Evolutionary conservation across 2,113 vertebrate species (phyloP).

Genomic region (Malurus alboscapulatus): DNA sequence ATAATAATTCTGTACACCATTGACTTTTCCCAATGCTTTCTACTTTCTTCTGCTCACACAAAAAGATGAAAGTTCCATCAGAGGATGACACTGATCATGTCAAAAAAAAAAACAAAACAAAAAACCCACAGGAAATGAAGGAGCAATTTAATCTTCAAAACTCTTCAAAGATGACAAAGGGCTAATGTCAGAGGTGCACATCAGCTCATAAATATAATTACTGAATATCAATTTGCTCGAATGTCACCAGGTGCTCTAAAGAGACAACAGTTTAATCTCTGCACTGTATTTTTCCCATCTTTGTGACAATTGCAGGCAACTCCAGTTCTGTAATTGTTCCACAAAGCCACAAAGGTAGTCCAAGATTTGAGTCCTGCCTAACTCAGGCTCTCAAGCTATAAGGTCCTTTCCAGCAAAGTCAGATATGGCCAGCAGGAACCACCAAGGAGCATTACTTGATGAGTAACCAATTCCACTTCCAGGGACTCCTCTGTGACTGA

Average conservation of each 20-base stretch:
- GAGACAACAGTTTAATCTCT: not conserved
- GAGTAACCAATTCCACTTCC: not conserved
- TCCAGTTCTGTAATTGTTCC: not conserved
- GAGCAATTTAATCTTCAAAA: not conserved
- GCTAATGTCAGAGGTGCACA: not conserved
- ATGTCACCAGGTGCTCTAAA: not conserved
- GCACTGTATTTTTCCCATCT: not conserved
- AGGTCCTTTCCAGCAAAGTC: not conserved
- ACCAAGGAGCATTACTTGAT: not conserved
- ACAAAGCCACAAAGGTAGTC: not conserved
- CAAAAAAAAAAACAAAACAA: not conserved
- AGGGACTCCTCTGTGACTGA: not conserved
- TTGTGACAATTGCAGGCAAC: not conserved
- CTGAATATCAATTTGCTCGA: not conserved
- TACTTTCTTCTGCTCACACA: not conserved
- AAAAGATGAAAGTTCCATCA: not conserved
- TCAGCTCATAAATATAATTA: not conserved
- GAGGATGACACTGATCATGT: not conserved
- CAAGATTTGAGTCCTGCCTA: not conserved
- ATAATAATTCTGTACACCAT: not conserved
- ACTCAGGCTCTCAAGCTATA: not conserved
- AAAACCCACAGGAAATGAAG: not conserved
- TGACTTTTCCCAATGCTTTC: not conserved
- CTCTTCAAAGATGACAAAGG: not conserved
- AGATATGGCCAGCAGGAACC: not conserved